Percentiles rank a stretch among this genome's conserved stretches.
Evolutionary conservation across 1,140 invertebrate species (phyloP).

Genomic region (Pinna nobilis): DNA sequence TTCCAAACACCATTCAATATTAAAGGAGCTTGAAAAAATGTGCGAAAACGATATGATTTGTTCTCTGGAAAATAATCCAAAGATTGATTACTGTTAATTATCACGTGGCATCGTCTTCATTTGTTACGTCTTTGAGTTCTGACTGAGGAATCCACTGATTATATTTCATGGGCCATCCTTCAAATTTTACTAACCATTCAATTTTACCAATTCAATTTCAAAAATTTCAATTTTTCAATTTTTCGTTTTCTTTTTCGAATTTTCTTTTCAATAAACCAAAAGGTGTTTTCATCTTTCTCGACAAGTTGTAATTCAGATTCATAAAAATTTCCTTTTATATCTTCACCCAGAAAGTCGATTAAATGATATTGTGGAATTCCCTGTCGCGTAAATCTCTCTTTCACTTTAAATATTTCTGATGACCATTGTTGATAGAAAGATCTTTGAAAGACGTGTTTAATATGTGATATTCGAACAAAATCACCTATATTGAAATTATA

Average conservation of each 20-base stretch:
- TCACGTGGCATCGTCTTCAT: constrained; percentile 9
- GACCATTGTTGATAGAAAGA: constrained; percentile 35
- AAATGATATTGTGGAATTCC: constrained; percentile 31
- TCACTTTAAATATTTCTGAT: constrained; percentile 33
- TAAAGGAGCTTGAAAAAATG: constrained; percentile 16
- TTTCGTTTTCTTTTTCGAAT: background rate
- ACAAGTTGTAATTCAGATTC: constrained; percentile 36
- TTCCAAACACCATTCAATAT: constrained; percentile 32
- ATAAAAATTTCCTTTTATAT: constrained; percentile 32
- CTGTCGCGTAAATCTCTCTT: constrained; percentile 5
- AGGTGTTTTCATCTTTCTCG: constrained; percentile 21
- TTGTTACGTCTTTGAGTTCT: constrained; percentile 17
- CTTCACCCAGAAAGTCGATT: constrained; percentile 10
- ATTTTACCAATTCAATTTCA: no score
- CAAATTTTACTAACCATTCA: constrained; percentile 16
- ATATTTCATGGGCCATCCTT: constrained; percentile 20
- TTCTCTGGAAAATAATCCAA: constrained; percentile 30
- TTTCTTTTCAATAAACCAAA: constrained; percentile 30
- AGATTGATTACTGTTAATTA: constrained; percentile 22
- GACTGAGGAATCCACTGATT: constrained; percentile 20
- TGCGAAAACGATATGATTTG: constrained; percentile 29
- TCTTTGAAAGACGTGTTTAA: constrained; percentile 25
- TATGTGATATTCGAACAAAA: constrained; percentile 32
- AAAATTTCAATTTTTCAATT: no score
- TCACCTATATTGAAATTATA: constrained; percentile 29